Evolutionary conservation across 1,140 invertebrate genomes (phyloP), one percentile per base, ranked within the genome.

Genomic region (Panagrolaimus sp.): DNA sequence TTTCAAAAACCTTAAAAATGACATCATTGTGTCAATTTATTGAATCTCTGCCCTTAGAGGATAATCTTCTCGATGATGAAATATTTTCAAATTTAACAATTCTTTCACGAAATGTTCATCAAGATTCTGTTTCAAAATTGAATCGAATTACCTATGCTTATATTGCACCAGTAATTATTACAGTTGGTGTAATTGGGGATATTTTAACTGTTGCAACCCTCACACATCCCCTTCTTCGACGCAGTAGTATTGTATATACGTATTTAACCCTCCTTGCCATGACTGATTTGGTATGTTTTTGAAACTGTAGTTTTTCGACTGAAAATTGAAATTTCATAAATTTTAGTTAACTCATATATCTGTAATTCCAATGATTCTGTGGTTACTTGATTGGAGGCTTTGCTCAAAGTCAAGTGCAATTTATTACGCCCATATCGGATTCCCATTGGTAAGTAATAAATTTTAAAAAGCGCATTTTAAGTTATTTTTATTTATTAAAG

Each of bases 351-450:
- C 80, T 14, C 80, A 83, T 45, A 44, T 82, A 45, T 83, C 82
- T 4, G 78, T 83, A 38, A 77, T 82, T 55, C 80, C 80, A 43
- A 83, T 83, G 77, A 71, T 82, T 48, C 46, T 83, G 47, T 82
- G 81, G 81, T 43, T 82, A 44, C 65, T 83, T 28, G 78, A 82
- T 48, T 73, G 73, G 44, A 66, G 74, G n/a, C 65, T 76, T 7
- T 82, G 80, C 62, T 83, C 80, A 10, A 43, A 63, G 28, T 46
- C 71, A 5, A 74, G 78, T 32, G 77, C 80, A 14, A 80, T 83
- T 64, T 82, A 80, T 68, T 82, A 82, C 55, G 82, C 80, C 12
- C 80, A 82, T 70, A 75, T 82, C 46, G 80, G 81, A 24, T 82
- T 82, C 63, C 80, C 80, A 38, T 62, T 82, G 69, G 78, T 79